Evolutionary conservation across 2,113 vertebrate species (phyloP), one percentile per base, ranked within the genome.

Genomic region (Machaerirhynchus nigripectus): DNA sequence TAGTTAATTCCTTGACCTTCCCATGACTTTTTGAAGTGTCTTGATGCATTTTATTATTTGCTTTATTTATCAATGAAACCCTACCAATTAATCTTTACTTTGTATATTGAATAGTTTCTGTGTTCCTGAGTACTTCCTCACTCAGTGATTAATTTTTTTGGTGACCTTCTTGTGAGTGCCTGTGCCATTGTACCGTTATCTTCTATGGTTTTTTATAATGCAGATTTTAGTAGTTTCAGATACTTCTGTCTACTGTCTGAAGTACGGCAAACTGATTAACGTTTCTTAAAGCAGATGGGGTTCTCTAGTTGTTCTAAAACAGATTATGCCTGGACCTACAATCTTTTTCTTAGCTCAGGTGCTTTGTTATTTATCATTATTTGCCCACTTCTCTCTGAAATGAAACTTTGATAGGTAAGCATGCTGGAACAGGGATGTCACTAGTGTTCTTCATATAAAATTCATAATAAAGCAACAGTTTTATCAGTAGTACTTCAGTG

Each of bases 111-210:
- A 23, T 22, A 9, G 13, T 61, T 84, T 84, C 49, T 0, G 0
- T 39, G 13, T 78, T 75, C 20, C 10, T 60, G 21, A 84, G 14
- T 91, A 47, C 14, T 91, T 94, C 73, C 19, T 79, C 24, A n/a
- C 9, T 50, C 67, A 37, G 18, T 61, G 46, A 78, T 79, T 84
- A 60, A 49, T 59, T 83, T 85, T 82, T 49, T 73, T 31, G 5
- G 22, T 82, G 49, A 57, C 37, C 9, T 56, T 91, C 17, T 63
- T 8, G 0, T 57, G 49, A 91, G 40, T 37, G 27, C 28, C 60
- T 21, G 15, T 69, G 26, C 37, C 5, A 13, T 86, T 6, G 1
- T 75, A 30, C 23, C 0, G 0, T 70, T 70, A 46, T 69, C 28
- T 31, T 82, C 23, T 57, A 17, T 1, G 2, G 0, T 20, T 64